A percentile compares a stretch with the other conserved stretches of the same genome.
These are phyloP conservation scores for Pangasius krempfi DNA, from an alignment of 2,797 vertebrate genomes.

Conservation along the genomic window DNA sequence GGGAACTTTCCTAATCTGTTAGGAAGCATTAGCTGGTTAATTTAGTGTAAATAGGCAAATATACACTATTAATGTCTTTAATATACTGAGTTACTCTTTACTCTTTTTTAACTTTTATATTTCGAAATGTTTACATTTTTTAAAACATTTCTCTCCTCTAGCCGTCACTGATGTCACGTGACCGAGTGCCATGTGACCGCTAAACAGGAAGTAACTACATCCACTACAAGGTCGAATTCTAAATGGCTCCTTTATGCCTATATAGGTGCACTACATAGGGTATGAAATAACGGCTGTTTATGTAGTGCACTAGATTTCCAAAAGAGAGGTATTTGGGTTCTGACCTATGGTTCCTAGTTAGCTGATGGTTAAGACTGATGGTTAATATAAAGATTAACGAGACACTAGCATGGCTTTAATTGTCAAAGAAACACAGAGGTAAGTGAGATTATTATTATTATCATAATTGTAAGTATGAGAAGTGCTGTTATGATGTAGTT, in stretches of 20 bases:
- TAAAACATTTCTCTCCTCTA: neutral
- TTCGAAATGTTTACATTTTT: neutral
- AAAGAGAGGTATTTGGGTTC: neutral
- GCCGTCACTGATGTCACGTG: neutral
- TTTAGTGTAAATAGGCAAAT: neutral
- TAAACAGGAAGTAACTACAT: constrained; percentile 1
- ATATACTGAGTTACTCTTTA: neutral
- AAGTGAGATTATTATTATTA: neutral
- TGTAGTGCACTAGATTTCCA: neutral
- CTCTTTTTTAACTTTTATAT: neutral
- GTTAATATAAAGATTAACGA: neutral
- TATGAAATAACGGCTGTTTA: neutral
- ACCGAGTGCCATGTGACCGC: constrained; percentile 8
- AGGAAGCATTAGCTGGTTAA: neutral
- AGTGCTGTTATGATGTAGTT: neutral
- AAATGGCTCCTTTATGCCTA: neutral
- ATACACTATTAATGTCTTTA: neutral
- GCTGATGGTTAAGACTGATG: neutral
- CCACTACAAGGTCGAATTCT: neutral
- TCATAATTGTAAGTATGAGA: no score
- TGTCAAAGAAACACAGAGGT: constrained; percentile 79
- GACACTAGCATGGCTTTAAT: constrained; percentile 68
- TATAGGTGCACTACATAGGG: neutral
- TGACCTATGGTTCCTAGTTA: neutral
- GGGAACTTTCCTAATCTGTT: neutral